Percentiles rank a stretch among this genome's conserved stretches.
phyloP scores from a whole-genome alignment of 2,797 vertebrate genomes.

The Neosalanx taihuensis region DNA sequence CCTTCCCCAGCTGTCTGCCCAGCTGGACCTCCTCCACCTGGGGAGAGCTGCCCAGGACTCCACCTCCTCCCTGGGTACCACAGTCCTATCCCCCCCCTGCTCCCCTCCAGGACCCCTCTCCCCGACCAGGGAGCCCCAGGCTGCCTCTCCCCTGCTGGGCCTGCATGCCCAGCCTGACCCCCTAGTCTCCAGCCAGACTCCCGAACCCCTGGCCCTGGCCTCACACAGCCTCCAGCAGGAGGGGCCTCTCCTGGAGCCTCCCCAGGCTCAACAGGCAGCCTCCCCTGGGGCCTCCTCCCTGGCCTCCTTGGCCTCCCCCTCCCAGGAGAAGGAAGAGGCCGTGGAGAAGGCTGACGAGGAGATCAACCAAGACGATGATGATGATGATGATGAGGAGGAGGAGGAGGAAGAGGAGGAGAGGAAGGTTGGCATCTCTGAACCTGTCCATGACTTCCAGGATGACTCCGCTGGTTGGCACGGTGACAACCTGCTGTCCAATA shows the following conservation, averaged over 20 bases:
- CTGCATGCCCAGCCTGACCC: slow-evolving; percentile 47
- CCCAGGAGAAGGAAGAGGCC: slow-evolving; percentile 66
- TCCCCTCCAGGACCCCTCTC: slow-evolving; percentile 61
- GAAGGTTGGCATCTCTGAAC: slow-evolving; percentile 61
- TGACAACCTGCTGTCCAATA: slow-evolving; percentile 63
- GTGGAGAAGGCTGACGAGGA: slow-evolving; percentile 80
- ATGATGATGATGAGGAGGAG: slow-evolving; percentile 68
- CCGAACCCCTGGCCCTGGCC: slow-evolving; percentile 17
- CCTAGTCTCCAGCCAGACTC: slow-evolving; percentile 44
- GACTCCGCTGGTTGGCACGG: slow-evolving; percentile 56
- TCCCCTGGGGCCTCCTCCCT: slow-evolving; percentile 34
- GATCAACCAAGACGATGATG: slow-evolving; percentile 75
- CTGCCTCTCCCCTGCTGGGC: slow-evolving; percentile 47
- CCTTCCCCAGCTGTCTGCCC: slow-evolving; percentile 40
- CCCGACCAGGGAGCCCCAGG: slow-evolving; percentile 51
- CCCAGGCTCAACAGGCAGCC: slow-evolving; percentile 43
- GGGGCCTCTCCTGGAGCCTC: slow-evolving; percentile 7
- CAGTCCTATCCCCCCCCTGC: slow-evolving; percentile 75
- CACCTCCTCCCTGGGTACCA: slow-evolving; percentile 66
- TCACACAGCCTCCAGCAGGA: slow-evolving; percentile 28
- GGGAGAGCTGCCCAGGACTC: slow-evolving; percentile 43
- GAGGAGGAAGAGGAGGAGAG: slow-evolving; percentile 49
- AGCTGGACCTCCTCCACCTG: slow-evolving; percentile 52
- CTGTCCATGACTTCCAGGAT: slow-evolving; percentile 58
- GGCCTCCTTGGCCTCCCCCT: slow-evolving; percentile 49